These are phyloP conservation scores for Champsocephalus gunnari DNA, from an alignment of 2,797 vertebrate species.

Conservation along the genomic window DNA sequence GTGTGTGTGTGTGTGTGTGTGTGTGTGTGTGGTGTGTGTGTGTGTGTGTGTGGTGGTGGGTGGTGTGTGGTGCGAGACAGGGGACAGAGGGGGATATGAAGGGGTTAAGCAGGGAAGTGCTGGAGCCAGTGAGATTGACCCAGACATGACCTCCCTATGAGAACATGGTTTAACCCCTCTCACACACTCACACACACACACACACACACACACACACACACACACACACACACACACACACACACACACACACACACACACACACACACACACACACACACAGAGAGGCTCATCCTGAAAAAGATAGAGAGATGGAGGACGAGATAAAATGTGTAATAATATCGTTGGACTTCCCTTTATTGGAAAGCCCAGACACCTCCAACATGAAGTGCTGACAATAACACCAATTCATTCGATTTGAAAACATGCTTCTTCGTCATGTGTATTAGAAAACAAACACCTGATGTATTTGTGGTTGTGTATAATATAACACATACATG, in stretches of 20 bases:
- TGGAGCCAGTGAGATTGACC: constrained; percentile 83
- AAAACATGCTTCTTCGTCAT: neutral
- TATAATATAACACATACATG: no score
- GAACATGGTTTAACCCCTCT: constrained; percentile 68
- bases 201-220: constrained; percentile 33
- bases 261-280: constrained; percentile 41
- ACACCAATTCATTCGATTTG: neutral
- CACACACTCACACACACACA: constrained; percentile 26
- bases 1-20: constrained; percentile 6
- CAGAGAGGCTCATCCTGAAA: constrained; percentile 62
- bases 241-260: constrained; percentile 38
- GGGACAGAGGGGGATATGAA: constrained; percentile 58
- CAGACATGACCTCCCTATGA: constrained; percentile 79
- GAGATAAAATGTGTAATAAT: constrained; percentile 55
- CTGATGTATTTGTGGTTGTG: neutral
- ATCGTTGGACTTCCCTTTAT: constrained; percentile 29
- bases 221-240: neutral
- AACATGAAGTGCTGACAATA: constrained; percentile 2
- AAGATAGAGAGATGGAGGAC: constrained; percentile 51
- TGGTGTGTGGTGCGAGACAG: neutral
- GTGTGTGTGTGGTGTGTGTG: constrained; percentile 3
- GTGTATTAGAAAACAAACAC: neutral
- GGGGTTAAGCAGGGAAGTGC: constrained; percentile 74
- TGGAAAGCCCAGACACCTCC: constrained; percentile 17
- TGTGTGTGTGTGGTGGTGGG: no score